Percentiles rank a stretch among this genome's conserved stretches.
These are phyloP conservation scores for Philereme vetulata DNA, from an alignment of 2,888 invertebrate species.

Conservation along the genomic window DNA sequence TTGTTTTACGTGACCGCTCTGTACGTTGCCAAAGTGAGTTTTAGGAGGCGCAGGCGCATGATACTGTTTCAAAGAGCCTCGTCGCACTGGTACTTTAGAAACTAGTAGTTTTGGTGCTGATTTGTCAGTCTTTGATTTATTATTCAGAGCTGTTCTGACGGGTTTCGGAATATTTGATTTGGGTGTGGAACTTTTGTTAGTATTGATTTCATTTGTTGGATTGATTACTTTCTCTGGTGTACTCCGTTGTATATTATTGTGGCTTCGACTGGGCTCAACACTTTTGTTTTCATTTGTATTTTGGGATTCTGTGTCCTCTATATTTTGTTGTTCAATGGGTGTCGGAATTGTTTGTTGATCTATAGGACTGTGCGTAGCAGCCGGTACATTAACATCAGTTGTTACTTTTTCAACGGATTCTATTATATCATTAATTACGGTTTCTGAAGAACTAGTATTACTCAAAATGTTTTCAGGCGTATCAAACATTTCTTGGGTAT, in stretches of 20 bases:
- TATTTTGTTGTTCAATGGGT: conserved; percentile 6
- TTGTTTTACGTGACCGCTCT: conserved; percentile 77
- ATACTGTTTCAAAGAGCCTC: conserved; percentile 67
- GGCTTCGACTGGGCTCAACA: conserved; percentile 13
- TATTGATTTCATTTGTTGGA: conserved; percentile 32
- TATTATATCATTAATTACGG: not conserved
- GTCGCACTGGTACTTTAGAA: conserved; percentile 74
- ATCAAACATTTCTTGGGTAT: conserved; percentile 14
- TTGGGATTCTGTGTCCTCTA: conserved; percentile 1
- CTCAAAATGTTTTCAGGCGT: conserved; percentile 5
- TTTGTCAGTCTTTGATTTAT: conserved; percentile 66
- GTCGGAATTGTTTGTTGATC: not conserved
- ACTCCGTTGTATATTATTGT: conserved; percentile 16
- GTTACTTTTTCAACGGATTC: conserved; percentile 2
- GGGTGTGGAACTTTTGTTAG: conserved; percentile 32
- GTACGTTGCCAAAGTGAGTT: conserved; percentile 72
- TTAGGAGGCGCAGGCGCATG: conserved; percentile 77
- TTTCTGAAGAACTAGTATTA: conserved; percentile 1
- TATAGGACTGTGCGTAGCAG: not conserved
- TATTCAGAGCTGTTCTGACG: conserved; percentile 57
- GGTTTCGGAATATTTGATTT: conserved; percentile 77
- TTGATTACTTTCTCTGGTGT: conserved; percentile 31
- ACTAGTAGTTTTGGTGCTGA: conserved; percentile 60
- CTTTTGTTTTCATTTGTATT: not conserved
- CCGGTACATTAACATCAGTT: not conserved